Conservation (phyloP, 2,888 invertebrate genomes). For the Pheosia gnoma region DNA sequence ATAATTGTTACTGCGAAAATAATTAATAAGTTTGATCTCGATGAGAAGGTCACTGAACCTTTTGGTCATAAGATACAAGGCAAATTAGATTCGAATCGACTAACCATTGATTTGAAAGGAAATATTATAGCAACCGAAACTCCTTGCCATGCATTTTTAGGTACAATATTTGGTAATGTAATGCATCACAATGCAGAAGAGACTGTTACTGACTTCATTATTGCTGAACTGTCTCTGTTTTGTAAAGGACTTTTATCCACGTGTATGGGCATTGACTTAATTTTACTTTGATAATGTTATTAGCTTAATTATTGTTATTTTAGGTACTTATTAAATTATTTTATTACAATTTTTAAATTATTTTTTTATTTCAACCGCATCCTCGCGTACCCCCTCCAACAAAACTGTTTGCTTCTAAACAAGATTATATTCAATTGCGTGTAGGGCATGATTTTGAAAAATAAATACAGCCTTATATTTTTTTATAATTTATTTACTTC, state of each 20-base stretch:
- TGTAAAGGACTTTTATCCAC: constrained; percentile 73
- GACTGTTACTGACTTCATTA: constrained; percentile 67
- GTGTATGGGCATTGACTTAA: constrained; percentile 73
- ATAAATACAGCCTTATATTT: background rate
- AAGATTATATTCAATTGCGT: too few relatives aligned
- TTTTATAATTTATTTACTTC: constrained; percentile 47
- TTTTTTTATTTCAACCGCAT: constrained; percentile 10
- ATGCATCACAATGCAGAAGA: constrained; percentile 53
- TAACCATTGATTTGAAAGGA: constrained; percentile 72
- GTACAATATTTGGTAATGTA: constrained; percentile 66
- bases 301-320: constrained; percentile 30
- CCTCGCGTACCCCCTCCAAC: background rate
- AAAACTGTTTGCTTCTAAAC: too few relatives aligned
- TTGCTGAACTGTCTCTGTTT: constrained; percentile 68
- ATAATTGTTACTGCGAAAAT: constrained; percentile 44
- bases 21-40: constrained; percentile 28
- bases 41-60: constrained; percentile 7
- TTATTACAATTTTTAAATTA: constrained; percentile 19
- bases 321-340: constrained; percentile 41
- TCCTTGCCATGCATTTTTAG: constrained; percentile 74
- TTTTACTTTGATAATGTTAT: constrained; percentile 58
- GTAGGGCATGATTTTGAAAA: too few relatives aligned
- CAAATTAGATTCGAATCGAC: constrained; percentile 32
- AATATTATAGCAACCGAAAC: constrained; percentile 68
- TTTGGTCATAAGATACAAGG: constrained; percentile 20